Evolutionary conservation across 2,888 invertebrate species (phyloP).

Genomic region (Dorcus hopei): DNA sequence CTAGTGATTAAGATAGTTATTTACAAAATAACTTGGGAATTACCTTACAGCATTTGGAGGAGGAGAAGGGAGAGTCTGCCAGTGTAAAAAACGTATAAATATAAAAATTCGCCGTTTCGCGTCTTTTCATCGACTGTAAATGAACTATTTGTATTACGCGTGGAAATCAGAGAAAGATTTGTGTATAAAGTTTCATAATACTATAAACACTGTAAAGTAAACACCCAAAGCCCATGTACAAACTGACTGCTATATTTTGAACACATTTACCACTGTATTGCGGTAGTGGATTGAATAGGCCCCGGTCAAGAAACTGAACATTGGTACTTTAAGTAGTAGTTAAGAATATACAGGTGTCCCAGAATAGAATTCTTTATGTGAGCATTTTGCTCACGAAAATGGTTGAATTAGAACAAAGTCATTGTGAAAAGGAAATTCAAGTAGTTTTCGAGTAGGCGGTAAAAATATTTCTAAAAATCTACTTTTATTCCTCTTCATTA

Average conservation of each 20-base stretch:
- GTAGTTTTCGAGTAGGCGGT: no score
- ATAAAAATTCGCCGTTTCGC: conserved; percentile 17
- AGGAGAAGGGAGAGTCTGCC: conserved; percentile 1
- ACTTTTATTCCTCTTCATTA: no score
- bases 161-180: conserved; percentile 7
- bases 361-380: no score
- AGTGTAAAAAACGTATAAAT: conserved; percentile 19
- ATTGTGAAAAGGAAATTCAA: no score
- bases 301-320: conserved; percentile 26
- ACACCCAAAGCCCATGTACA: conserved; percentile 28
- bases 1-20: conserved; percentile 37
- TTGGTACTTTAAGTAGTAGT: not conserved
- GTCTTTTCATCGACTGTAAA: conserved; percentile 15
- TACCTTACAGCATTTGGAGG: conserved; percentile 23
- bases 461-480: no score
- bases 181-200: conserved; percentile 12
- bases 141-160: conserved; percentile 13
- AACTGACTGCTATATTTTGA: conserved; percentile 35
- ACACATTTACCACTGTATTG: conserved; percentile 39
- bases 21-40: conserved; percentile 31
- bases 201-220: conserved; percentile 20
- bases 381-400: no score
- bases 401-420: no score
- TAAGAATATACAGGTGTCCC: no score
- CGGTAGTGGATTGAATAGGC: conserved; percentile 38